A percentile compares a stretch with the other conserved stretches of the same genome.
Evolutionary conservation across 2,888 invertebrate species (phyloP).

Genomic region (Pristionchus fissidentatus): DNA sequence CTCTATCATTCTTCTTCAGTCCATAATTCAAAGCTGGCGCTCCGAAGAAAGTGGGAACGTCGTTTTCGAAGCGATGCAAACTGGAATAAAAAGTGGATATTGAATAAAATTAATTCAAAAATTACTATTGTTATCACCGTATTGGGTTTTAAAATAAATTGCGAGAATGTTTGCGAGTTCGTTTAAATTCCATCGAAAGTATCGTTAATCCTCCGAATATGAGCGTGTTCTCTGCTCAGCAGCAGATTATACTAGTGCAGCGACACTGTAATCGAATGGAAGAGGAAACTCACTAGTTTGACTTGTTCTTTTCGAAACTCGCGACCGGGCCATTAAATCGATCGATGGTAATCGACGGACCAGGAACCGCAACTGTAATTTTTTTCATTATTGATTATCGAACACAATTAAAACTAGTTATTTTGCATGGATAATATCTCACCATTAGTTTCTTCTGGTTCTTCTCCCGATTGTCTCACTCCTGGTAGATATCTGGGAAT

Average conservation of each 20-base stretch:
- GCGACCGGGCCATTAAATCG: neutral
- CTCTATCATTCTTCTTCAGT: constrained; percentile 36
- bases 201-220: too few species aligned
- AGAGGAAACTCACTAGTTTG: constrained; percentile 18
- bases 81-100: neutral
- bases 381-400: neutral
- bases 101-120: neutral
- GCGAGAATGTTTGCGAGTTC: too few species aligned
- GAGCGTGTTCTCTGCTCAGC: too few species aligned
- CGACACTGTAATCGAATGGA: neutral
- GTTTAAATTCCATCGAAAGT: too few species aligned
- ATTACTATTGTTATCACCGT: too few species aligned
- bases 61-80: constrained; percentile 9
- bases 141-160: too few species aligned
- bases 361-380: neutral
- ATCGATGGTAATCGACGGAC: neutral
- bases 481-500: constrained; percentile 28
- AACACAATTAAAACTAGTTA: neutral
- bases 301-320: neutral
- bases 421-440: neutral
- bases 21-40: neutral
- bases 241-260: neutral
- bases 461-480: constrained; percentile 16
- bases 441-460: neutral
- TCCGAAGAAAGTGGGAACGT: constrained; percentile 12